Conservation (phyloP, 2,797 vertebrate genomes). For the Pseudochirops cupreus region DNA sequence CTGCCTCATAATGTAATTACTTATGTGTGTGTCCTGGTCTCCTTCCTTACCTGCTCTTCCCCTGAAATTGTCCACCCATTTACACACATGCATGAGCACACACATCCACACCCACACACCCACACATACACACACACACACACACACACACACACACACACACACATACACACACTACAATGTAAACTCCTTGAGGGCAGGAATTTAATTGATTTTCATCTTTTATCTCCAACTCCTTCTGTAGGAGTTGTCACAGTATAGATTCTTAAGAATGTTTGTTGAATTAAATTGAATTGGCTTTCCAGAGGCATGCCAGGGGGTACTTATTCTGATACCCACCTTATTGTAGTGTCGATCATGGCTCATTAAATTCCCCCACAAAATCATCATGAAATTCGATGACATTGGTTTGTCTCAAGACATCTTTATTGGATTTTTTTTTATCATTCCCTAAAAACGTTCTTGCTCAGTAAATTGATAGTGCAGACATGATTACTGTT, state of each 20-base stretch:
- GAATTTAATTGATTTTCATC: background rate
- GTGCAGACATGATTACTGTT: background rate
- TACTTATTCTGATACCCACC: background rate
- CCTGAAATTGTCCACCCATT: background rate
- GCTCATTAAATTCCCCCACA: background rate
- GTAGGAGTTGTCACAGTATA: background rate
- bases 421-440: constrained; percentile 38
- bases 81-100: background rate
- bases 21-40: background rate
- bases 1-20: background rate
- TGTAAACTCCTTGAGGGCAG: background rate
- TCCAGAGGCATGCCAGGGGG: background rate
- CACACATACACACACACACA: background rate
- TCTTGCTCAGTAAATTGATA: background rate
- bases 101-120: too few relatives aligned
- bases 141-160: background rate
- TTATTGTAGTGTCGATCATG: background rate
- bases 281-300: background rate
- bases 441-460: constrained; percentile 44
- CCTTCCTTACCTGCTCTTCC: background rate
- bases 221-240: background rate
- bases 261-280: background rate
- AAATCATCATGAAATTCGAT: constrained; percentile 9
- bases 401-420: constrained; percentile 4
- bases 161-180: background rate